A percentile compares a stretch with the other conserved stretches of the same genome.
Conservation (phyloP, 2,888 invertebrate species). For the Teinopalpus imperialis region DNA sequence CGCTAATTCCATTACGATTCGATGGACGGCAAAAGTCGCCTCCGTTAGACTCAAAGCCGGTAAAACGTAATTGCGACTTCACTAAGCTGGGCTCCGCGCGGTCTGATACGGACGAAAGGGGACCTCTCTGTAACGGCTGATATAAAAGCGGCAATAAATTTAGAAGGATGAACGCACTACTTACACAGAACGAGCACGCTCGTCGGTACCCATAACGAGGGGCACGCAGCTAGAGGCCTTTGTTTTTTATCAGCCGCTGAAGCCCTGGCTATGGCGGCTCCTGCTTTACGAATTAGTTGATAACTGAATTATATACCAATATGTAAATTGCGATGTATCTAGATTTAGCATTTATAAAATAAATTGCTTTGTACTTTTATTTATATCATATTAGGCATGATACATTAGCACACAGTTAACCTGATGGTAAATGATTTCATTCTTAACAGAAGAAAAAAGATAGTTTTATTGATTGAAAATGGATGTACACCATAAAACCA, state of each 20-base stretch:
- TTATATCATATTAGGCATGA: too few species aligned
- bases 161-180: constrained; percentile 81
- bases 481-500: too few species aligned
- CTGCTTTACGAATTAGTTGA: constrained; percentile 20
- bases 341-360: too few species aligned
- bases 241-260: constrained; percentile 53
- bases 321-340: too few species aligned
- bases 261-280: constrained; percentile 32
- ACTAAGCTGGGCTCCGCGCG: constrained; percentile 77
- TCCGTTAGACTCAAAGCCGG: constrained; percentile 75
- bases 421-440: too few species aligned
- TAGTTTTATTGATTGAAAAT: too few species aligned
- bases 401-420: too few species aligned
- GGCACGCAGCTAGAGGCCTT: constrained; percentile 57
- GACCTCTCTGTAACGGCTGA: constrained; percentile 78
- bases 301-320: constrained; percentile 2
- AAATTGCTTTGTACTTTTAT: too few species aligned
- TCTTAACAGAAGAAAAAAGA: too few species aligned
- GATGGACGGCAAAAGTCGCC: constrained; percentile 79
- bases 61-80: constrained; percentile 81
- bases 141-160: constrained; percentile 82
- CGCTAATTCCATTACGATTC: constrained; percentile 81
- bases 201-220: constrained; percentile 70
- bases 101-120: constrained; percentile 78
- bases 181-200: constrained; percentile 74